phyloP scores from a whole-genome alignment of 2,888 invertebrate genomes.

The Aphidius colemani region DNA sequence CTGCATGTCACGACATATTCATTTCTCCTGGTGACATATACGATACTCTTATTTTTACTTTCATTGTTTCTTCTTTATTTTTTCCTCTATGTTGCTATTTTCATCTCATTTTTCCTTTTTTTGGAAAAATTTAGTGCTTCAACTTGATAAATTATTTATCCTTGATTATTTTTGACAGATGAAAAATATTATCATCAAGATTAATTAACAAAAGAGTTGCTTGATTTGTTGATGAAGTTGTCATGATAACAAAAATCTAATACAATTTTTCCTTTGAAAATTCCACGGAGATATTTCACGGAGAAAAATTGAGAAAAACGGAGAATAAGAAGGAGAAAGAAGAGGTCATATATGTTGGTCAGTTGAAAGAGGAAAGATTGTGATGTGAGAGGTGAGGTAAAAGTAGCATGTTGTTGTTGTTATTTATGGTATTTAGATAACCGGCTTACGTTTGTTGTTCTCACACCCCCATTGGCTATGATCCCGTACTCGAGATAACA shows the following conservation, averaged over 20 bases:
- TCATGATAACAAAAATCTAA: too few relatives aligned
- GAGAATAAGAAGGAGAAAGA: slow-evolving; percentile 29
- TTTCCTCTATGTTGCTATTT: too few relatives aligned
- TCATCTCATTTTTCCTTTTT: too few relatives aligned
- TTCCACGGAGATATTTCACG: too few relatives aligned
- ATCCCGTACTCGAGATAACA: slow-evolving; percentile 56
- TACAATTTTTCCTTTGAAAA: too few relatives aligned
- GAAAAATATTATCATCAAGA: too few relatives aligned
- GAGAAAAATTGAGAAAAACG: slow-evolving; percentile 7
- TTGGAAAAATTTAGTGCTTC: too few relatives aligned
- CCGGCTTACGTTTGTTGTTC: slow-evolving; percentile 55
- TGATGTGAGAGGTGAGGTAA: slow-evolving; percentile 17
- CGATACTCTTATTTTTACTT: slow-evolving; percentile 17
- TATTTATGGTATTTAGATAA: slow-evolving; percentile 61
- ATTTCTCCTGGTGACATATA: slow-evolving; percentile 47
- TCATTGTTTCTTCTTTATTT: background rate
- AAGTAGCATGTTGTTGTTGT: slow-evolving; percentile 38
- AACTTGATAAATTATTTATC: too few relatives aligned
- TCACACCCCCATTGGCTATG: slow-evolving; percentile 51
- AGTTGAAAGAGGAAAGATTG: slow-evolving; percentile 14
- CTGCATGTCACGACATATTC: slow-evolving; percentile 55
- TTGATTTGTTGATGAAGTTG: too few relatives aligned
- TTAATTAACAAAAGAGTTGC: too few relatives aligned
- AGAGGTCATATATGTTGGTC: slow-evolving; percentile 9
- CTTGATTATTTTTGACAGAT: too few relatives aligned